Evolutionary conservation across 1,140 invertebrate species (phyloP), one percentile per base, ranked within the genome.

Genomic region (Trigoniulus corallinus): DNA sequence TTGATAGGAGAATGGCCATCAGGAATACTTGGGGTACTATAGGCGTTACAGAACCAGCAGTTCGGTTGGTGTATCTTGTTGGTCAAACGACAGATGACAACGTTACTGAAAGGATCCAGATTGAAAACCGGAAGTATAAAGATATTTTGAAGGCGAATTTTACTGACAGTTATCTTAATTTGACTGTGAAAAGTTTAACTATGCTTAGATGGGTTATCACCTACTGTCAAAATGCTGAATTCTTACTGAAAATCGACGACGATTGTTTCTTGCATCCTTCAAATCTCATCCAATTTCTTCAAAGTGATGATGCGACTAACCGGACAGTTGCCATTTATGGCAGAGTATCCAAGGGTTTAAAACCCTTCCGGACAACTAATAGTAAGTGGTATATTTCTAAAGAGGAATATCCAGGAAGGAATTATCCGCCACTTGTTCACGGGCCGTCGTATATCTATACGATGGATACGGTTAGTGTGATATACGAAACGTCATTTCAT

Each of bases 181-280:
- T 89, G 22, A 89, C 87, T 2, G 67, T 89, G 1, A 89, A 89
- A 68, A 86, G 82, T 3, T 76, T 89, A 26, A 85, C 84, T 10
- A 81, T 81, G 61, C 65, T 89, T 44, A 84, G 88, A 62, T 88
- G 84, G 85, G 74, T 80, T 0, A 77, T 81, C 59, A 77, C 72
- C 47, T 81, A 84, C 59, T 91, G 86, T 63, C 74, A 79, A 13
- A 72, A 74, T n/a, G n/a, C n/a, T n/a, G n/a, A n/a, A n/a, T n/a
- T n/a, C n/a, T n/a, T n/a, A n/a, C n/a, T n/a, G n/a, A n/a, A n/a
- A n/a, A n/a, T n/a, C n/a, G n/a, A n/a, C n/a, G n/a, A n/a, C n/a
- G n/a, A n/a, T n/a, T n/a, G 89, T 85, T 88, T 88, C 61, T 86
- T 91, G 40, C 88, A 89, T 66, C 74, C 89, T 53, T 79, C 79